Conservation (phyloP, 2,888 invertebrate species). For the Diaphora mendica region DNA sequence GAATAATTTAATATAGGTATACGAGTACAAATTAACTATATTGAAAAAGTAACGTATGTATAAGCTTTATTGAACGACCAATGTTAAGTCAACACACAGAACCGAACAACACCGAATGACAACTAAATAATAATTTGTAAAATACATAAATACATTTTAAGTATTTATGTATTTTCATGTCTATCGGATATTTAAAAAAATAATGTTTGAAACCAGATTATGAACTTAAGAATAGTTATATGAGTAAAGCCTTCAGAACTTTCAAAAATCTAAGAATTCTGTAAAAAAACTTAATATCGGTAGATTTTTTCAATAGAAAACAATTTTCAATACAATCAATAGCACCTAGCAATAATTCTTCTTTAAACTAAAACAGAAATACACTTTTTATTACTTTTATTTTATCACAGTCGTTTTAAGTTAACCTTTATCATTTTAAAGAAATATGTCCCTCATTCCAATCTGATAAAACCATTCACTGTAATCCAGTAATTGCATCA, state of each 20-base stretch:
- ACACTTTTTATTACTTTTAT: neutral
- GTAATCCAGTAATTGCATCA: neutral
- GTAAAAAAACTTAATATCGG: neutral
- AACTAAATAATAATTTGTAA: neutral
- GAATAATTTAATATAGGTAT: no score
- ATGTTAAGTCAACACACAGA: no score
- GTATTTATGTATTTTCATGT: no score
- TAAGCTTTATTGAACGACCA: neutral
- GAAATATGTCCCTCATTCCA: neutral
- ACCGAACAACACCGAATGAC: neutral
- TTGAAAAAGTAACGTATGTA: neutral
- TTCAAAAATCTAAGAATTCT: neutral
- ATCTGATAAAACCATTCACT: conserved; percentile 4
- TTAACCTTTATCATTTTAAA: neutral
- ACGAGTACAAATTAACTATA: neutral
- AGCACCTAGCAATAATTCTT: neutral
- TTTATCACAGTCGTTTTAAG: neutral
- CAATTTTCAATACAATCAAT: no score
- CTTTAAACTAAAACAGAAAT: neutral
- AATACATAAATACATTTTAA: no score
- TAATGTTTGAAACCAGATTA: no score
- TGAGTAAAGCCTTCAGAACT: neutral
- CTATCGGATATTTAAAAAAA: no score
- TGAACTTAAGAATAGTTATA: no score
- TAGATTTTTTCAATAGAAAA: no score